Percentiles rank a stretch among this genome's conserved stretches.
phyloP scores from a whole-genome alignment of 2,113 vertebrate species.

The Glaucidium brasilianum region DNA sequence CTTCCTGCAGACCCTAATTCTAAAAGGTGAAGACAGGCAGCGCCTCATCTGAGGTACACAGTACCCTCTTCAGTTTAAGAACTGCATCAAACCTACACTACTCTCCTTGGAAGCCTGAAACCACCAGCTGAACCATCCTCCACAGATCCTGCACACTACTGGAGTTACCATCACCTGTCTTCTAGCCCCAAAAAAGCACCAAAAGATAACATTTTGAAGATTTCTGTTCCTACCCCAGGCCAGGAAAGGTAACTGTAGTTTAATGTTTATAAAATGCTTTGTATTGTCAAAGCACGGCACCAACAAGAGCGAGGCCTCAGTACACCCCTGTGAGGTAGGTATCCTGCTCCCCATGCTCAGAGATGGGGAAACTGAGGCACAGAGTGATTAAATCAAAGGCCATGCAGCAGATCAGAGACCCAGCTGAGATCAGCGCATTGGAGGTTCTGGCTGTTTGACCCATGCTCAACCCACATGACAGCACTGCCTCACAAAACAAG shows the following conservation, averaged over 20 bases:
- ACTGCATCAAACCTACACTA: background rate
- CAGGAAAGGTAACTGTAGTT: slow-evolving; percentile 21
- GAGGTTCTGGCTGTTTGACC: slow-evolving; percentile 19
- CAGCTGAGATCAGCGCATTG: background rate
- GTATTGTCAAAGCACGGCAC: slow-evolving; percentile 58
- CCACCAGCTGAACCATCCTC: background rate
- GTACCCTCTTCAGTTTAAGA: background rate
- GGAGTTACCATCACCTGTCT: background rate
- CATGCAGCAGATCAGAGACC: slow-evolving; percentile 40
- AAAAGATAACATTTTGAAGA: slow-evolving; percentile 16
- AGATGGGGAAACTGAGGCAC: slow-evolving; percentile 64
- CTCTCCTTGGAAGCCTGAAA: background rate
- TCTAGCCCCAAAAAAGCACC: slow-evolving; percentile 38
- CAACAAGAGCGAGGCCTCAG: slow-evolving; percentile 57
- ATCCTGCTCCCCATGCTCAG: slow-evolving; percentile 56
- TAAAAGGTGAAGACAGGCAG: background rate
- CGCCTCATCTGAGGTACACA: background rate
- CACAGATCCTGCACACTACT: background rate
- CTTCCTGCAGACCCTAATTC: background rate
- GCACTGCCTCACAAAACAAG: background rate
- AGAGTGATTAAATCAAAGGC: slow-evolving; percentile 60
- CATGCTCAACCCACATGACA: background rate
- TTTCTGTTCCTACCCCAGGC: slow-evolving; percentile 2
- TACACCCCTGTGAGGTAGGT: slow-evolving; percentile 64
- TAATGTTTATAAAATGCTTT: slow-evolving; percentile 54